A percentile compares a stretch with the other conserved stretches of the same genome.
phyloP scores from a whole-genome alignment of 2,888 invertebrate genomes.

The Dryococelus australis region DNA sequence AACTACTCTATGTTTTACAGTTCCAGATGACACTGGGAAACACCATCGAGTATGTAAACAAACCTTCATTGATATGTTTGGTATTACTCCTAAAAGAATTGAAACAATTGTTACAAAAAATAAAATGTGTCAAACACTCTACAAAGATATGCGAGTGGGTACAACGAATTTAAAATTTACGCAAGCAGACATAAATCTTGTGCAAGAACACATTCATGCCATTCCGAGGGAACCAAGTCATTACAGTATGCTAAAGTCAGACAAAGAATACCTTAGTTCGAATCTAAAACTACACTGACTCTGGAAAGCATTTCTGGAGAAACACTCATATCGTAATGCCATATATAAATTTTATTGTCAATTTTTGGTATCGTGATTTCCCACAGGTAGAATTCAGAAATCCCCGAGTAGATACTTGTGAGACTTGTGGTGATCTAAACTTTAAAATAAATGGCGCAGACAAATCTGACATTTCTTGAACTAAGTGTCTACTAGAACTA shows the following conservation, averaged over 20 bases:
- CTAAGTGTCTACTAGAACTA: not conserved
- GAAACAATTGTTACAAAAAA: not conserved
- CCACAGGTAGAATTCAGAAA: not conserved
- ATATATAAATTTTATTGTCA: not conserved
- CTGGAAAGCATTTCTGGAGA: not conserved
- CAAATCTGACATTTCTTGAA: not conserved
- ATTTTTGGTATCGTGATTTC: not conserved
- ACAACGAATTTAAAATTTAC: not conserved
- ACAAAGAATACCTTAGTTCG: not conserved
- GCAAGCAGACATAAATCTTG: not conserved
- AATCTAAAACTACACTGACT: not conserved
- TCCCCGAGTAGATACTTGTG: not conserved
- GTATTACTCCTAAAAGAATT: not conserved
- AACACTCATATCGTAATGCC: not conserved
- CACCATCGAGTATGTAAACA: slow-evolving; percentile 2
- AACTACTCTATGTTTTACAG: not conserved
- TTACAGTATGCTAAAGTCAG: not conserved
- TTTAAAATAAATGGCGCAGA: not conserved
- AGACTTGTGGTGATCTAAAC: not conserved
- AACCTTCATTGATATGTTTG: slow-evolving; percentile 4
- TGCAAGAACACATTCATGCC: not conserved
- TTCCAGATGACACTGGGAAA: not conserved
- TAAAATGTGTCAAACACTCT: not conserved
- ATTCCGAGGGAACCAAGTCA: slow-evolving; percentile 21
- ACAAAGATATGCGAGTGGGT: slow-evolving; percentile 2